Evolutionary conservation across 2,888 invertebrate species (phyloP).

Genomic region (Crepidodera aurea): DNA sequence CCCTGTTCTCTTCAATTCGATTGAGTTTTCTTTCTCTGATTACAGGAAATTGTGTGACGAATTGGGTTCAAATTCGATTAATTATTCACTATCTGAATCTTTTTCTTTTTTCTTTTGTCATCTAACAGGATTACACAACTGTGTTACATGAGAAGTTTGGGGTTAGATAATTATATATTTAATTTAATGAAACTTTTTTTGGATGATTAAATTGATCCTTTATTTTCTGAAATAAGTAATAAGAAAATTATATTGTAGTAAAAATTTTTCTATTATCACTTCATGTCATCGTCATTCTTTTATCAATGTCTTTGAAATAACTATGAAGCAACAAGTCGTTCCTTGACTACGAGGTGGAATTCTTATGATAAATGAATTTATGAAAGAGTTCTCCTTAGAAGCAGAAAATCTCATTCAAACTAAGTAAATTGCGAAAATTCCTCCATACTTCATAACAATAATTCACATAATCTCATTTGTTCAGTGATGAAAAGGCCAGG

Average conservation of each 20-base stretch:
- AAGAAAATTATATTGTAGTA: too few species aligned
- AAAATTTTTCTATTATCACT: too few species aligned
- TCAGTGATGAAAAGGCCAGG: background rate
- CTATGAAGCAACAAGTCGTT: background rate
- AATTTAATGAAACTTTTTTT: background rate
- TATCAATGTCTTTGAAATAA: background rate
- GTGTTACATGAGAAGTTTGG: background rate
- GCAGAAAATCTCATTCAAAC: slow-evolving; percentile 13
- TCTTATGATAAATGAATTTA: slow-evolving; percentile 2
- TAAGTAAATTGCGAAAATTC: slow-evolving; percentile 16
- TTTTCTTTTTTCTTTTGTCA: background rate
- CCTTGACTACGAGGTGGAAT: background rate
- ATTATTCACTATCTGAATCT: slow-evolving; percentile 9
- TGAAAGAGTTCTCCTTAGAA: slow-evolving; percentile 2
- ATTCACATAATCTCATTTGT: slow-evolving; percentile 6
- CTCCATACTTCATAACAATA: slow-evolving; percentile 14
- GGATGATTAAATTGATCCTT: too few species aligned
- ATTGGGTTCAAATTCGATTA: slow-evolving; percentile 22
- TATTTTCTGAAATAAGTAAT: too few species aligned
- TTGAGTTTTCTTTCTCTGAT: slow-evolving; percentile 20
- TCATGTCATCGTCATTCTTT: too few species aligned
- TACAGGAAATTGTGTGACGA: slow-evolving; percentile 21
- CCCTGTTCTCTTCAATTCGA: slow-evolving; percentile 4
- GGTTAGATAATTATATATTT: background rate
- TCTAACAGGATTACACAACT: background rate